A percentile compares a stretch with the other conserved stretches of the same genome.
Evolutionary conservation across 2,797 vertebrate genomes (phyloP).

Genomic region (Choloepus didactylus): DNA sequence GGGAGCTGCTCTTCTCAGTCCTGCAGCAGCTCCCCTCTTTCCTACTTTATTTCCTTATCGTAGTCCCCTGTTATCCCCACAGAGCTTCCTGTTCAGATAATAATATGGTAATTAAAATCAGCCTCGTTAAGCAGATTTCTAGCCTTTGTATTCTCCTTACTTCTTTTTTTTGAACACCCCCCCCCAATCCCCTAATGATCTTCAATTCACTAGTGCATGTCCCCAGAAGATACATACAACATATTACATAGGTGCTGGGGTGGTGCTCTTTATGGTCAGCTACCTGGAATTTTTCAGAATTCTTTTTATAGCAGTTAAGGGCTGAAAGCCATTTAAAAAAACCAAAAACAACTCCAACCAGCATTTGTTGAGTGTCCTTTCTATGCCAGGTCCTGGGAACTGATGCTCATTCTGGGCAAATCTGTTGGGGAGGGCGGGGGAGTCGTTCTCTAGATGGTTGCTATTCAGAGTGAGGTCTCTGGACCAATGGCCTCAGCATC

Average conservation of each 20-base stretch:
- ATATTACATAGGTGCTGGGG: not conserved
- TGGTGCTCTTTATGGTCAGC: not conserved
- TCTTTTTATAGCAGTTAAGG: not conserved
- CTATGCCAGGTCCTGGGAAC: not conserved
- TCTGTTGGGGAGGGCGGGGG: not conserved
- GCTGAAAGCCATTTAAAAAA: not conserved
- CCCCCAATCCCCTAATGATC: not conserved
- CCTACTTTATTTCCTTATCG: not conserved
- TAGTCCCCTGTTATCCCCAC: not conserved
- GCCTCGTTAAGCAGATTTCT: not conserved
- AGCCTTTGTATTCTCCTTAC: not conserved
- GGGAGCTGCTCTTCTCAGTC: not conserved
- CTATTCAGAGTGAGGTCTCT: not conserved
- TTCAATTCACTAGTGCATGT: not conserved
- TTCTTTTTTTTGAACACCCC: not conserved
- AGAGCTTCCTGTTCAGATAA: not conserved
- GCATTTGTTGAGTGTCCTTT: not conserved
- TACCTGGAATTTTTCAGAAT: not conserved
- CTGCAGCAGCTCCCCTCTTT: not conserved
- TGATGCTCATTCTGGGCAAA: not conserved
- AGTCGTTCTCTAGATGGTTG: not conserved
- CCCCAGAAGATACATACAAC: too few relatives aligned
- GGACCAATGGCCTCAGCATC: not conserved
- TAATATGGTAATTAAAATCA: not conserved
- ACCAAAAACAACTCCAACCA: not conserved